Base-by-base conservation (phyloP, 2,113 vertebrate species). In the Jacana jacana region DNA sequence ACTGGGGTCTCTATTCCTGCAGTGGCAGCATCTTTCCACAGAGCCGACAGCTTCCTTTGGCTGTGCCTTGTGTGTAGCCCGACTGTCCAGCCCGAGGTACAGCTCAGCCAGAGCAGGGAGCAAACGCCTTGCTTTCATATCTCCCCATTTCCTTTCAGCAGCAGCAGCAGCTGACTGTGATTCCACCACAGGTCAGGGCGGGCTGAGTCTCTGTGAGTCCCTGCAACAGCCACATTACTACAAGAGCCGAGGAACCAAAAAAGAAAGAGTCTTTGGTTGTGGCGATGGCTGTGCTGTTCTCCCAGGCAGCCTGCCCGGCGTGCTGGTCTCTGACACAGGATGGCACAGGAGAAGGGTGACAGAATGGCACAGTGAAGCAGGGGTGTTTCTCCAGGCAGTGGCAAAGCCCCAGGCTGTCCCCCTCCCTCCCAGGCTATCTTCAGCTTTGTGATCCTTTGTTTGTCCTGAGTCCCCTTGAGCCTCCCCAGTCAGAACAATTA, bases 291-390 rank as follows among this genome's bases (percentile, higher is more conserved):
- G 19, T 33, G 51, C 39, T 77, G 55, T 83, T 40, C 40, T 73
- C 11, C 1, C 0, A 22, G 66, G 33, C 86, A 85, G 52, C 49
- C 40, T 0, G 2, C n/a, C 35, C 2, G 0, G 17, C 2, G 3
- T 63, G 15, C 52, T 93, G 51, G 13, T 48, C 24, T 69, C 58
- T 64, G 63, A 78, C 18, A 39, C 3, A 1, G 2, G 66, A 48
- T 18, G 22, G 42, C 10, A 12, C 16, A 16, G 69, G 30, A 83
- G 44, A 24, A 81, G 70, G 71, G 68, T 78, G 64, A n/a, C n/a
- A n/a, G n/a, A n/a, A n/a, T n/a, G n/a, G n/a, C n/a, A n/a, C n/a
- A 57, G n/a, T 25, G 13, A 79, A 54, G 33, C 17, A 49, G 25
- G 23, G 68, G 6, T 78, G 46, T 68, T 93, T 63, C 46, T 81